Evolutionary conservation across 2,797 vertebrate genomes (phyloP), one percentile per base, ranked within the genome.

Genomic region (Psittacula derbiana): DNA sequence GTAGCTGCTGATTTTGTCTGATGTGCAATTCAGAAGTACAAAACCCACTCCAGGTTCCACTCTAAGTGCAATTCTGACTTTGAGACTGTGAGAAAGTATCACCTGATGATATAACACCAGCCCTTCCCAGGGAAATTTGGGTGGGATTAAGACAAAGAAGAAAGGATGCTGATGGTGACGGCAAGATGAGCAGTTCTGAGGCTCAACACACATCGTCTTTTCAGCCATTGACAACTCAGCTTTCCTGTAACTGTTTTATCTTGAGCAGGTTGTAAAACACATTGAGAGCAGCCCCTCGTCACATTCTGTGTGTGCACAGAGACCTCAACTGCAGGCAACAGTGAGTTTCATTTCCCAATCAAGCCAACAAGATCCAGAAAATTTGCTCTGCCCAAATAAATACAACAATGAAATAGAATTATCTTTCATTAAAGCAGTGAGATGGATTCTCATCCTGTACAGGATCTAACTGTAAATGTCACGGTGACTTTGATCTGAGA

Each of bases 261-360:
- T 78, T 53, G 18, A 53, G 17, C 12, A 33, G 25, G 55, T 7
- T 44, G 46, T 31, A 82, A 73, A 57, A 65, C 3, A 40, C 11
- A 28, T 64, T 80, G 36, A 47, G 25, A 75, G 3, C 44, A 64
- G 60, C 40, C 40, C 16, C 11, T 12, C 16, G 20, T 36, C 52
- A 62, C 1, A 3, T 38, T 71, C 36, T 27, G 6, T 1, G 0
- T 5, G n/a, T 9, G 57, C 12, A 57, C 53, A 75, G 8, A 1
- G n/a, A 28, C 23, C 36, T 55, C 36, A 24, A 11, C 1, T 12
- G 24, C 23, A 41, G 25, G 25, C 30, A 86, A 43, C 20, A 44
- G n/a, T 1, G 14, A 38, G 64, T 46, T 80, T 80, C 69, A 25
- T 33, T 71, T 60, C 71, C 82, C 36, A 62, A 11, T 38, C 69